A percentile compares a stretch with the other conserved stretches of the same genome.
These are phyloP conservation scores for Hyperopisus bebe DNA, from an alignment of 2,113 vertebrate genomes.

Conservation along the genomic window DNA sequence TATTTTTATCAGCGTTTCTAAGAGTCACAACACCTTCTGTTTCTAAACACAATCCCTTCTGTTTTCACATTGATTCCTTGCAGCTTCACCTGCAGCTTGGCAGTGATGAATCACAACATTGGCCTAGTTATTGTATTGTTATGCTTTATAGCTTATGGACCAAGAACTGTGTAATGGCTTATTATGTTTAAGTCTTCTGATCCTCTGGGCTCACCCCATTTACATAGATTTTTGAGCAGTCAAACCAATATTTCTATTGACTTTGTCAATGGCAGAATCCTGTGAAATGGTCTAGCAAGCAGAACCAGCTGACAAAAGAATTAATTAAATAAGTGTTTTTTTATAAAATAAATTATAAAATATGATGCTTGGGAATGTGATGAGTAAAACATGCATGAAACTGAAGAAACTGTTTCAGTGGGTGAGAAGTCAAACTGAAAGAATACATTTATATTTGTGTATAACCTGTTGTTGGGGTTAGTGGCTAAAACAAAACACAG, in stretches of 20 bases:
- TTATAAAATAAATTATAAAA: too few relatives aligned
- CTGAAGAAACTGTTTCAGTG: not conserved
- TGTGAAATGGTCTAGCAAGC: not conserved
- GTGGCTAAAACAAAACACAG: not conserved
- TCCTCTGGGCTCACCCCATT: not conserved
- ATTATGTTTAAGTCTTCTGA: not conserved
- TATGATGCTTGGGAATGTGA: not conserved
- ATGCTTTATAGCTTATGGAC: not conserved
- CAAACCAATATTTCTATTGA: not conserved
- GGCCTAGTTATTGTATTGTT: conserved; percentile 26
- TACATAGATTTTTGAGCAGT: not conserved
- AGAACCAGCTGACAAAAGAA: not conserved
- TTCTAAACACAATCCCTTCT: not conserved
- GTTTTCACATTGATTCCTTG: not conserved
- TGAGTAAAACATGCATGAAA: not conserved
- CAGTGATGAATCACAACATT: conserved; percentile 36
- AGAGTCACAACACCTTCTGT: not conserved
- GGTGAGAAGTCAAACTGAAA: not conserved
- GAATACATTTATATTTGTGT: not conserved
- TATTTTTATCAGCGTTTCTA: not conserved
- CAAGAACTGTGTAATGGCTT: not conserved
- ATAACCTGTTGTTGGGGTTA: not conserved
- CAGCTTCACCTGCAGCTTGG: conserved; percentile 16
- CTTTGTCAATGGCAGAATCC: not conserved
- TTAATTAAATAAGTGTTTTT: not conserved